Percentiles rank a stretch among this genome's conserved stretches.
phyloP scores from a whole-genome alignment of 1,140 invertebrate genomes.

The Coelopa frigida region DNA sequence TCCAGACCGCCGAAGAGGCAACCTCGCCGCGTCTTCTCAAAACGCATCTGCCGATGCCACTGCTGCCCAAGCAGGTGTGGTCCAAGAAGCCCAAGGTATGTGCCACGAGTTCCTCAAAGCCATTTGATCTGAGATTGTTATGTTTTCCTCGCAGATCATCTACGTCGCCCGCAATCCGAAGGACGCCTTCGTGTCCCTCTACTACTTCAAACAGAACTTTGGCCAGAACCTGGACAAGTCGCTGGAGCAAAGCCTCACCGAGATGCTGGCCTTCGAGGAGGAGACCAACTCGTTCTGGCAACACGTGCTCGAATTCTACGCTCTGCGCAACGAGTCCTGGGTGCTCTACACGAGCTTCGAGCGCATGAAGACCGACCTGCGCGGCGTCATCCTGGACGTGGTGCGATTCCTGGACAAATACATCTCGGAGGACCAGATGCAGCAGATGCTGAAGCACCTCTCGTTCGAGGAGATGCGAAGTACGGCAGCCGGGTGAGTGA shows the following conservation, averaged over 20 bases:
- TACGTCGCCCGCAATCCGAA: constrained; percentile 75
- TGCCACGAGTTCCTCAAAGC: too few relatives aligned
- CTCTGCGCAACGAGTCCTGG: constrained; percentile 56
- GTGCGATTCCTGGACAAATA: constrained; percentile 21
- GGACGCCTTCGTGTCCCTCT: constrained; percentile 74
- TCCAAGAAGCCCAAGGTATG: constrained; percentile 53
- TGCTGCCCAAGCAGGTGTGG: constrained; percentile 56
- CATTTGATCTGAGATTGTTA: not conserved
- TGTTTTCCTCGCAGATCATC: constrained; percentile 27
- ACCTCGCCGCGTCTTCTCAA: constrained; percentile 57
- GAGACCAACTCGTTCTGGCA: constrained; percentile 20
- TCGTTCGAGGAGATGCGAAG: constrained; percentile 35
- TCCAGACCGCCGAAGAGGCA: constrained; percentile 14
- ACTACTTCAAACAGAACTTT: constrained; percentile 50
- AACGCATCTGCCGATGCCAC: constrained; percentile 60
- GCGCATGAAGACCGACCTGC: constrained; percentile 47
- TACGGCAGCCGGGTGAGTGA: constrained; percentile 3
- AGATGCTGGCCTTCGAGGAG: too few relatives aligned
- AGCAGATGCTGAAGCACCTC: constrained; percentile 21
- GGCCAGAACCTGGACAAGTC: constrained; percentile 11
- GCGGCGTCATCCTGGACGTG: constrained; percentile 17
- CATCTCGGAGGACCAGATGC: constrained; percentile 22
- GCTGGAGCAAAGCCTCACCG: constrained; percentile 9
- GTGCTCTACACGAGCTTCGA: constrained; percentile 73
- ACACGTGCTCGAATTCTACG: constrained; percentile 68